phyloP scores from a whole-genome alignment of 2,113 vertebrate genomes.

The Eulemur rufifrons region DNA sequence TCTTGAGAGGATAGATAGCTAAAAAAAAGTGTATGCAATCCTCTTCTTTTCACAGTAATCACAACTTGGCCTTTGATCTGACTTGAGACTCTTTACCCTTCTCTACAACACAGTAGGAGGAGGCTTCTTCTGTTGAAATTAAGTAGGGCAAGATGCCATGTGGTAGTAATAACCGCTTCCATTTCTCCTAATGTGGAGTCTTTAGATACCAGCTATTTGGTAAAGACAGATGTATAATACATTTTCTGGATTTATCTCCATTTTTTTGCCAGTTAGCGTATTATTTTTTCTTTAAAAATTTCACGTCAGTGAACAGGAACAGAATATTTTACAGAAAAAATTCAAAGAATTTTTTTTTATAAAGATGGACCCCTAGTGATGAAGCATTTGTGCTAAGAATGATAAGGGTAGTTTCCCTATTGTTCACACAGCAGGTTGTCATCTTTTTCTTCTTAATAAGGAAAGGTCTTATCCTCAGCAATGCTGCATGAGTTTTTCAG shows the following conservation, averaged over 20 bases:
- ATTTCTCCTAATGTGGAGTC: conserved; percentile 50
- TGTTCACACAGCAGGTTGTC: conserved; percentile 44
- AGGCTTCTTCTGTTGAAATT: conserved; percentile 55
- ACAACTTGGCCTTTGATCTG: conserved; percentile 68
- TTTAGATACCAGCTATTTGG: conserved; percentile 64
- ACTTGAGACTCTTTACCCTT: conserved; percentile 59
- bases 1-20: conserved; percentile 22
- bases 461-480: conserved; percentile 61
- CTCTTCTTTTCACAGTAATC: conserved; percentile 53
- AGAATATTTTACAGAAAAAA: conserved; percentile 56
- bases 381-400: conserved; percentile 53
- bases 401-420: conserved; percentile 65
- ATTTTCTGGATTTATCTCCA: conserved; percentile 43
- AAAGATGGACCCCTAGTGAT: background rate
- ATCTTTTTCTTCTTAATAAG: conserved; percentile 59
- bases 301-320: conserved; percentile 59
- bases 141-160: conserved; percentile 53
- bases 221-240: conserved; percentile 59
- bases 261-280: conserved; percentile 68
- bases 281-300: conserved; percentile 52
- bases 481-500: conserved; percentile 52
- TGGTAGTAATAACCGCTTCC: conserved; percentile 58
- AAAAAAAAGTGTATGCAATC: background rate
- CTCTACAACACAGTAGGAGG: conserved; percentile 29
- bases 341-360: conserved; percentile 52